These are phyloP conservation scores for Alaudala cheleensis DNA, from an alignment of 2,113 vertebrate genomes.

Conservation along the genomic window DNA sequence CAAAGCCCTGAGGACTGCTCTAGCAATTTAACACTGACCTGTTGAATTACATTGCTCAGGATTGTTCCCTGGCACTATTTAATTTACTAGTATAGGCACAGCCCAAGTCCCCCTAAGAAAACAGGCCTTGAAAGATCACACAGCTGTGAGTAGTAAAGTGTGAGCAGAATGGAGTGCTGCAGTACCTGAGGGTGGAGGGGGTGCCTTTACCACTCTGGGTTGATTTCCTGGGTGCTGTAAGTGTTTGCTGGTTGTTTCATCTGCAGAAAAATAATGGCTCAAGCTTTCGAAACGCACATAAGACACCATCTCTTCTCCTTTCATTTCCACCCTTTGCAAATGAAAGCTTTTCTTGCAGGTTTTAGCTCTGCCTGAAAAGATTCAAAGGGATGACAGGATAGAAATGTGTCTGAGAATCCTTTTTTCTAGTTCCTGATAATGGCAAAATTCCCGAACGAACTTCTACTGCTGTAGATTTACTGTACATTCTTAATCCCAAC, in stretches of 20 bases:
- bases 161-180: background rate
- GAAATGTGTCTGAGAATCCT: background rate
- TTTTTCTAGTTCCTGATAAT: background rate
- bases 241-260: background rate
- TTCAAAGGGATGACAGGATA: background rate
- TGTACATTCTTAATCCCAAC: background rate
- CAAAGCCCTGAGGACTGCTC: background rate
- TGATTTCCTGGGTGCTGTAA: background rate
- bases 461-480: background rate
- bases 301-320: background rate
- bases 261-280: background rate
- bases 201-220: background rate
- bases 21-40: background rate
- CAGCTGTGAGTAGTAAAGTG: background rate
- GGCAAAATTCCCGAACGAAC: background rate
- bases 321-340: background rate
- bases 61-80: background rate
- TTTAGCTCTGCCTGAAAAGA: background rate
- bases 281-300: fast-evolving
- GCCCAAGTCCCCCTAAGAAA: background rate
- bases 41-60: background rate
- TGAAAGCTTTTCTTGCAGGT: background rate
- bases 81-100: background rate
- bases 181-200: background rate
- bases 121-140: background rate